Conservation (phyloP, 2,113 vertebrate species). For the Eulemur macaco region DNA sequence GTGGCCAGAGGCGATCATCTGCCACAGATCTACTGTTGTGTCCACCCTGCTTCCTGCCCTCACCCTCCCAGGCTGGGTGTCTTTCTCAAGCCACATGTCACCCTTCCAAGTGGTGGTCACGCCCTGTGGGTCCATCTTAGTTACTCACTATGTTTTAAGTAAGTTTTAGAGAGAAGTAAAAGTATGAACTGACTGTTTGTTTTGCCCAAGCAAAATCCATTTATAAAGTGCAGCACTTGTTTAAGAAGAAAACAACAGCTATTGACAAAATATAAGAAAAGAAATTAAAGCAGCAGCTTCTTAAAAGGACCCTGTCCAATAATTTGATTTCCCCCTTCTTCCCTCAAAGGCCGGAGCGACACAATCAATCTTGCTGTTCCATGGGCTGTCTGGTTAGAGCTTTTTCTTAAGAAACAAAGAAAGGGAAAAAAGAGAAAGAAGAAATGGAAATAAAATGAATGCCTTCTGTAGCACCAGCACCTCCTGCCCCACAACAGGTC, state of each 20-base stretch:
- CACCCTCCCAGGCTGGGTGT: neutral
- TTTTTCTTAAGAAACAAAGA: slow-evolving; percentile 54
- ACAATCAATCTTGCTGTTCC: slow-evolving; percentile 78
- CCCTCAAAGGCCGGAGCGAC: slow-evolving; percentile 80
- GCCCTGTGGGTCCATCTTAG: neutral
- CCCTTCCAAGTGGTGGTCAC: neutral
- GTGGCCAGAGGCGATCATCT: fast-evolving
- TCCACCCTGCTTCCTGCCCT: neutral
- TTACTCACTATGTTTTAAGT: neutral
- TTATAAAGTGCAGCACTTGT: slow-evolving; percentile 79
- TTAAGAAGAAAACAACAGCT: slow-evolving; percentile 76
- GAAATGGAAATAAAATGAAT: neutral
- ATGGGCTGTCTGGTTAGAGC: slow-evolving; percentile 65
- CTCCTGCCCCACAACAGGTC: fast-evolving
- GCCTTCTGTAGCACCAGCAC: neutral
- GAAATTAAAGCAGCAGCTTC: slow-evolving; percentile 78
- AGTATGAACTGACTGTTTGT: slow-evolving; percentile 68
- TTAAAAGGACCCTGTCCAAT: slow-evolving; percentile 81
- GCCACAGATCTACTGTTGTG: neutral
- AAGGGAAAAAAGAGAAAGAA: neutral
- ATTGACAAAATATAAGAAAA: slow-evolving; percentile 85
- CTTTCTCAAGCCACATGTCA: neutral
- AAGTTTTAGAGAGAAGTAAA: slow-evolving; percentile 46
- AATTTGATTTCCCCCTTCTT: slow-evolving; percentile 81
- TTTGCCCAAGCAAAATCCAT: slow-evolving; percentile 79